Conservation (phyloP, 2,113 vertebrate species). For the Cyanoderma ruficeps region DNA sequence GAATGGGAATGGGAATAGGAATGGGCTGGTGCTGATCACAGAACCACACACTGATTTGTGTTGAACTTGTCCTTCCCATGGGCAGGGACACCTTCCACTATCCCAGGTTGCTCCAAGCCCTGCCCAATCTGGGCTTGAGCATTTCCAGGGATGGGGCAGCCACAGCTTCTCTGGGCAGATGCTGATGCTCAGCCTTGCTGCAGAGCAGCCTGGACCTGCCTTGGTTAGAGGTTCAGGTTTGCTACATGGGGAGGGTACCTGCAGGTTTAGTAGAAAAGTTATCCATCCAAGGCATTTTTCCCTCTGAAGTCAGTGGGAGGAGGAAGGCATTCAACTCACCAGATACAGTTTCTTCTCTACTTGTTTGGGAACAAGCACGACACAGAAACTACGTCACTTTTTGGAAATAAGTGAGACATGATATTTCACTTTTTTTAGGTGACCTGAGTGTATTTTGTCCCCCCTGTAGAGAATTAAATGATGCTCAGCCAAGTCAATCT, state of each 20-base stretch:
- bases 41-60: background rate
- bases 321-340: background rate
- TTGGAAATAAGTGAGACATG: background rate
- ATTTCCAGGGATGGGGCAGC: background rate
- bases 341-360: background rate
- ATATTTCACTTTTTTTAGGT: background rate
- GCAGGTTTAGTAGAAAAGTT: background rate
- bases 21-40: background rate
- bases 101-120: rapidly evolving
- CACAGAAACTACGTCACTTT: background rate
- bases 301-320: background rate
- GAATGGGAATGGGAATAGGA: no score
- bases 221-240: rapidly evolving
- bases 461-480: background rate
- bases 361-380: background rate
- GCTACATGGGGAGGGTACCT: background rate
- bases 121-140: background rate
- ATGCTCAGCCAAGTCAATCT: conserved; percentile 50
- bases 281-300: background rate
- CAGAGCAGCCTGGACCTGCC: background rate
- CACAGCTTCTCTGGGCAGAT: background rate
- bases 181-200: background rate
- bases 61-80: rapidly evolving
- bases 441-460: background rate
- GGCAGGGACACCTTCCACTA: background rate